phyloP scores from a whole-genome alignment of 2,888 invertebrate genomes.

The Tanypteryx hageni region DNA sequence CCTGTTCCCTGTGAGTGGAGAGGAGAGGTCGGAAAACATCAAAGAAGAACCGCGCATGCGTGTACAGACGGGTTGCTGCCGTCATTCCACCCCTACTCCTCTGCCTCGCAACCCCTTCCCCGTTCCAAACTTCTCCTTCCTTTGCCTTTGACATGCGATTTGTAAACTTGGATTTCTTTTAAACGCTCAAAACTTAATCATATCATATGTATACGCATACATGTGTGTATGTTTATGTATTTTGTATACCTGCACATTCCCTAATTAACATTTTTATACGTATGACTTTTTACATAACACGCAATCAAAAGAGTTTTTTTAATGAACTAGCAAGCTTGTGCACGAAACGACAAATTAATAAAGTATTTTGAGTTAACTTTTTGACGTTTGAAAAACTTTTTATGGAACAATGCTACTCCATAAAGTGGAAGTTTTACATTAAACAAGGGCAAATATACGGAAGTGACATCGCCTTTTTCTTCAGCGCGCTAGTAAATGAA shows the following conservation, averaged over 20 bases:
- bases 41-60: conserved; percentile 56
- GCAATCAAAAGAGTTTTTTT: too few relatives aligned
- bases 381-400: too few relatives aligned
- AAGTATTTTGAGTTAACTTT: too few relatives aligned
- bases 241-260: not conserved
- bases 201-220: not conserved
- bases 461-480: too few relatives aligned
- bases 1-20: conserved; percentile 38
- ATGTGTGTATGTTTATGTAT: not conserved
- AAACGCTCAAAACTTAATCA: not conserved
- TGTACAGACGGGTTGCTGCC: conserved; percentile 29
- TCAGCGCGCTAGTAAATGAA: too few relatives aligned
- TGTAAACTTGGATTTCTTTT: not conserved
- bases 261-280: not conserved
- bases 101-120: not conserved
- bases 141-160: not conserved
- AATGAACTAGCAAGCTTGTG: too few relatives aligned
- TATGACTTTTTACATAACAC: too few relatives aligned
- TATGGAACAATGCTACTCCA: too few relatives aligned
- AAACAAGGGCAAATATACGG: too few relatives aligned
- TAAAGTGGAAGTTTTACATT: too few relatives aligned
- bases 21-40: conserved; percentile 44
- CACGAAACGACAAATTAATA: too few relatives aligned
- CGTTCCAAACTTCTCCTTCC: not conserved
- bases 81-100: not conserved